Evolutionary conservation across 2,888 invertebrate genomes (phyloP), one percentile per base, ranked within the genome.

Genomic region (Drepanosiphum platanoidis): DNA sequence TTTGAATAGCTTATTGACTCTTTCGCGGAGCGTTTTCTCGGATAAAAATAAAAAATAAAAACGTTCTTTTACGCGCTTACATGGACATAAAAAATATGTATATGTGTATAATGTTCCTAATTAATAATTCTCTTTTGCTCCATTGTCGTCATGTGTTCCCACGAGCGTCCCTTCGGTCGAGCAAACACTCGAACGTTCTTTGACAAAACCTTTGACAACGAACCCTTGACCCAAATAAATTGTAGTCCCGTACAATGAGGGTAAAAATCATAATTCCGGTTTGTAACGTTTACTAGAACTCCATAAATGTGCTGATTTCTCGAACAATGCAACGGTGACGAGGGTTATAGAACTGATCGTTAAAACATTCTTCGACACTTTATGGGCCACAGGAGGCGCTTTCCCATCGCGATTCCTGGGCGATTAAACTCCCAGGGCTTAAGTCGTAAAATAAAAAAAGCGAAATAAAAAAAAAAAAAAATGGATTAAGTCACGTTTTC

Each of bases 401-500:
- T 72, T 82, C 15, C 39, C 61, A n/a, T 34, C 46, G 74, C 74
- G 46, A 74, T 83, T 83, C 42, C 82, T 32, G 81, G 61, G 32
- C 61, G 71, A 81, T 81, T 83, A 83, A 83, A 74, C 66, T 46
- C 66, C 74, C 39, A 61, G 61, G 72, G 81, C 39, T 82, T 71
- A 82, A 70, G 66, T 83, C 77, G 84, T 84, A 77, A 84, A 75
- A 74, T 61, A 74, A 30, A 13, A 52, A 52, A 36, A 64, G 9
- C 32, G 11, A 39, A 82, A 72, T 46, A 81, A 71, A 58, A 58
- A 27, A 58, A 84, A 74, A 74, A 80, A 80, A 71, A 58, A 75
- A 36, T 68, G 84, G 84, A 84, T 84, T 84, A 84, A 84, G 77
- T 84, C 77, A 75, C 74, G 83, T 83, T 83, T 83, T 75, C 71